These are phyloP conservation scores for Xylota segnis DNA, from an alignment of 2,888 invertebrate genomes.

Conservation along the genomic window DNA sequence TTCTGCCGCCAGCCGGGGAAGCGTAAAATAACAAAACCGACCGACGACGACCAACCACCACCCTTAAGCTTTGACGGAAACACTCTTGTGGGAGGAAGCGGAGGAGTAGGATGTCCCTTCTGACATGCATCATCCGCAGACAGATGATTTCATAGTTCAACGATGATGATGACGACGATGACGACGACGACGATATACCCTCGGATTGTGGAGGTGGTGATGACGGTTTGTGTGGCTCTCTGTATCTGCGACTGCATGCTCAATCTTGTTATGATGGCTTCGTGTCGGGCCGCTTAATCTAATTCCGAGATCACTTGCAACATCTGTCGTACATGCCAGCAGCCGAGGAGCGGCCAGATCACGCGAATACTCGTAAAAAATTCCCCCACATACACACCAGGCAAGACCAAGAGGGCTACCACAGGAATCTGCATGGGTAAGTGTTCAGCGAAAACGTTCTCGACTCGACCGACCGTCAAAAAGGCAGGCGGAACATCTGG, in stretches of 20 bases:
- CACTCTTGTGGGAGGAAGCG: not conserved
- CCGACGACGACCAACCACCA: slow-evolving; percentile 15
- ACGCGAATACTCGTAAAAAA: slow-evolving; percentile 54
- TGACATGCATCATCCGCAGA: slow-evolving; percentile 58
- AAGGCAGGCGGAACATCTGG: slow-evolving; percentile 68
- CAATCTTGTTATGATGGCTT: slow-evolving; percentile 61
- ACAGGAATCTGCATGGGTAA: slow-evolving; percentile 48
- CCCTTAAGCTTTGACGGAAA: slow-evolving; percentile 9
- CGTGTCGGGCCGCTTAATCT: slow-evolving; percentile 48
- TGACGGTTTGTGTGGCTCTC: not conserved
- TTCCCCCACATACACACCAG: slow-evolving; percentile 24
- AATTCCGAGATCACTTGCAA: slow-evolving; percentile 49
- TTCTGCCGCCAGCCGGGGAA: slow-evolving; percentile 26
- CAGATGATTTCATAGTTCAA: slow-evolving; percentile 49
- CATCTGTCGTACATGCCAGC: slow-evolving; percentile 49
- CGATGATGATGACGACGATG: slow-evolving; percentile 17
- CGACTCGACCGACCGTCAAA: slow-evolving; percentile 48
- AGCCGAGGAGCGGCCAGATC: slow-evolving; percentile 29
- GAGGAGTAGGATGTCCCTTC: not conserved
- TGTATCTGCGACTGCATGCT: slow-evolving; percentile 24
- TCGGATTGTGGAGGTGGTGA: slow-evolving; percentile 25
- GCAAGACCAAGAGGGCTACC: slow-evolving; percentile 17
- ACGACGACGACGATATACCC: slow-evolving; percentile 6
- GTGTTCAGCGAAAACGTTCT: slow-evolving; percentile 38
- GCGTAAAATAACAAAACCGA: not conserved